Evolutionary conservation across 2,797 vertebrate genomes (phyloP).

Genomic region (Galaxias olidus): DNA sequence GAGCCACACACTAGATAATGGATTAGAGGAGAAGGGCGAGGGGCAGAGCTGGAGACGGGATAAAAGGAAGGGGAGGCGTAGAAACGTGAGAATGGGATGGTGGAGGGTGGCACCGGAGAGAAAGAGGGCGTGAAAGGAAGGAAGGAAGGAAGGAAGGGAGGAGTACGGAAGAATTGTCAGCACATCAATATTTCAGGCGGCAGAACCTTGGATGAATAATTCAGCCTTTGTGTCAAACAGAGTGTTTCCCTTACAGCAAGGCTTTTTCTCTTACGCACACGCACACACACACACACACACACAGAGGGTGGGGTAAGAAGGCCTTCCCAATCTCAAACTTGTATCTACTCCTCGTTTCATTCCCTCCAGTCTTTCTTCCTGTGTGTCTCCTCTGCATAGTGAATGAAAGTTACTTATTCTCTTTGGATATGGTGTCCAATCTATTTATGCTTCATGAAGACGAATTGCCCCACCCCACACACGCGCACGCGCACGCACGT

Average conservation of each 20-base stretch:
- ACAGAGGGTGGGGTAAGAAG: background rate
- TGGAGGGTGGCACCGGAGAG: background rate
- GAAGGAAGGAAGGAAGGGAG: conserved; percentile 6
- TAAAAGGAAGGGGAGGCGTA: conserved; percentile 5
- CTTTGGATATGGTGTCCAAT: background rate
- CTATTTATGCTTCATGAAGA: background rate
- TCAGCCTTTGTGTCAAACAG: conserved; percentile 42
- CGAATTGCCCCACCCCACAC: background rate
- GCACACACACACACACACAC: conserved; percentile 15
- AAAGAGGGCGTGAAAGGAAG: conserved; percentile 10
- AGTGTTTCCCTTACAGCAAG: conserved; percentile 41
- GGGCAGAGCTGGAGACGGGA: background rate
- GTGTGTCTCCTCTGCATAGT: background rate
- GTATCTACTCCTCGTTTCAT: background rate
- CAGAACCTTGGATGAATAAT: conserved; percentile 67
- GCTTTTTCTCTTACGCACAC: conserved; percentile 35
- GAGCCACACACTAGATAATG: background rate
- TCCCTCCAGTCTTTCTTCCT: background rate
- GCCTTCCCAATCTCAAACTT: too few species aligned
- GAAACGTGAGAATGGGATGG: conserved; percentile 1
- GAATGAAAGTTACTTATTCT: background rate
- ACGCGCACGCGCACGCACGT: background rate
- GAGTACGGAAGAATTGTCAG: conserved; percentile 38
- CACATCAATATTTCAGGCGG: conserved; percentile 67
- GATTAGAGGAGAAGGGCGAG: background rate